Evolutionary conservation across 2,888 invertebrate species (phyloP), one percentile per base, ranked within the genome.

Genomic region (Agriopis aurantiaria): DNA sequence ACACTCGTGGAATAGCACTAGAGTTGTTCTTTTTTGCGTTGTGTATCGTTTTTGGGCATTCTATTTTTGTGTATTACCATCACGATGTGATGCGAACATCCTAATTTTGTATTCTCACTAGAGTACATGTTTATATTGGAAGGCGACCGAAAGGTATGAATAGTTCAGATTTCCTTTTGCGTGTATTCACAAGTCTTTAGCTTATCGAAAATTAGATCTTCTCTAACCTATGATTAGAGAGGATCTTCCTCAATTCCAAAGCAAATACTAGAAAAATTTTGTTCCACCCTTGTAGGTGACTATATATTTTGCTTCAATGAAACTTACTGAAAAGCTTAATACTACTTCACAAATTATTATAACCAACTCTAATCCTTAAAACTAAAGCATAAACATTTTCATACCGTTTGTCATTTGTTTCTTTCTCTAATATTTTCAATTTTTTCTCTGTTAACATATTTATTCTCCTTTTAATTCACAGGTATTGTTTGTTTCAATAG

Each of bases 21-120:
- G 83, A 84, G 78, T 88, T 83, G 85, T 79, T 88, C 90, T 87
- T 90, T 87, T 88, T 89, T 87, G 78, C 82, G 83, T 85, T 82
- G 83, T 82, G 83, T 89, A 88, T 89, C 91, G 87, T 89, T 92
- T 93, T 93, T 93, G 93, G 93, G 89, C 91, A 93, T 91, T 90
- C 94, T 94, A 94, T 94, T 94, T 94, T 91, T 82, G 92, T 92
- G 89, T 89, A 91, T 92, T 93, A 91, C 93, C 94, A 93, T 93
- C 92, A 92, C 85, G 88, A 90, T 91, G 89, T 86, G 89, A 88
- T 90, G 89, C 86, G 88, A 88, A 89, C 88, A 91, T 90, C 88
- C 87, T 87, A 89, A 89, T 87, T 89, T 89, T 89, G 86, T 88
- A 83, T 87, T 87, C 87, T 86, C 81, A 70, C 82, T 84, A 87